A percentile compares a stretch with the other conserved stretches of the same genome.
phyloP scores from a whole-genome alignment of 2,797 vertebrate genomes.

The Tokudaia muenninki region DNA sequence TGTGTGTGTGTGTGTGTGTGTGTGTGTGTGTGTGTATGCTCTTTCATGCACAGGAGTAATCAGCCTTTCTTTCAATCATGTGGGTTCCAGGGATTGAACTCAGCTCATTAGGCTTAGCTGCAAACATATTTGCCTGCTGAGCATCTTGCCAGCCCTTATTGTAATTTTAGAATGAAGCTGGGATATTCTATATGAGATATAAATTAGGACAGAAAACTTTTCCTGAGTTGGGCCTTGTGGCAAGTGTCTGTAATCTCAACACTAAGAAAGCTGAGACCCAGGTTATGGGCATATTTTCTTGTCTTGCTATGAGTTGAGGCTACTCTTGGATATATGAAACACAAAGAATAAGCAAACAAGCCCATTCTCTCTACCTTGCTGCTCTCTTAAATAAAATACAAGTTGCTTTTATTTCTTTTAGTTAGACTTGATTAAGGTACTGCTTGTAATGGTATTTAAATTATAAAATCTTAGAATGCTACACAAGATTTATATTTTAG shows the following conservation, averaged over 20 bases:
- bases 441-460: conserved; percentile 51
- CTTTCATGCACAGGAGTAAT: no score
- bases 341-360: not conserved
- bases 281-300: not conserved
- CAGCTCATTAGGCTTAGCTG: not conserved
- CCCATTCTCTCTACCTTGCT: not conserved
- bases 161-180: conserved; percentile 38
- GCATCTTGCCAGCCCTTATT: not conserved
- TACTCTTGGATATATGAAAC: not conserved
- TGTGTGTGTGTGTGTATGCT: rapidly evolving
- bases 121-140: not conserved
- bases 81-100: not conserved
- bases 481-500: conserved; percentile 22
- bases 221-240: not conserved
- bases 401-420: conserved; percentile 31
- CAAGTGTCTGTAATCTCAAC: not conserved
- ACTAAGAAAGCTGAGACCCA: not conserved
- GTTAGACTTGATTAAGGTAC: conserved; percentile 59
- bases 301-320: not conserved
- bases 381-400: not conserved
- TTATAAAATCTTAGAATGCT: conserved; percentile 39
- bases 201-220: conserved; percentile 18
- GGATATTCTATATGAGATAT: conserved; percentile 16
- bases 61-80: not conserved
- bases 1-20: no score